Base-by-base conservation (phyloP, 2,113 vertebrate genomes). In the Leuciscus idus region DNA sequence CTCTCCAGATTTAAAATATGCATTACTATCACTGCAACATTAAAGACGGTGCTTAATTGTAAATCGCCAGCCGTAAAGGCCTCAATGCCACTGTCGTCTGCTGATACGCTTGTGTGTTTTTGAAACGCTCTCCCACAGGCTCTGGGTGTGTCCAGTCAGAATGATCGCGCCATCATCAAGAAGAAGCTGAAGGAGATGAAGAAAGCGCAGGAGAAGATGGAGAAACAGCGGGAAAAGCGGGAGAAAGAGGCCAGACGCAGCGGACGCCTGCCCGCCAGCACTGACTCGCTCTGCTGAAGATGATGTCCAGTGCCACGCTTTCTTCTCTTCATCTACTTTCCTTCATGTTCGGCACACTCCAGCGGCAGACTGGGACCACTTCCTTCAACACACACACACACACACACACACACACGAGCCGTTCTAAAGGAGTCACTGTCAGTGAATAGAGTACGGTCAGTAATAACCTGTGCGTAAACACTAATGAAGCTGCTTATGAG, bases 111-210 rank as follows among this genome's bases (percentile, higher is more conserved):
- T 4, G 64, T 68, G 64, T 33, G 36, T 36, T 26, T 26, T 61
- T 79, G 11, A 23, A 43, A 43, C 30, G 33, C 13, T 82, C 61
- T 85, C 23, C 10, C 84, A 61, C 88, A 97, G 96, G 94, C 92
- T 5, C 94, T 98, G 6, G 95, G 96, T 55, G 96, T 97, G 89
- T 94, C 92, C 36, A 96, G 95, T 93, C 96, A 97, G 92, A 96
- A 93, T 55, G 96, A 98, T 82, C 94, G 97, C 64, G 95, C 95
- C 76, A 95, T 91, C 21, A 96, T 97, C 92, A 96, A 97, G 94
- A 97, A 96, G 83, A 97, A 97, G 91, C 95, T 97, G 80, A 97
- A 96, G 91, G 97, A 97, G 88, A 96, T 98, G 93, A 95, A 94
- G 83, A 97, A 96, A 92, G 92, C 95, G 61, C 95, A 97, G 93